Conservation (phyloP, 2,113 vertebrate species). For the Seriola aureovittata region DNA sequence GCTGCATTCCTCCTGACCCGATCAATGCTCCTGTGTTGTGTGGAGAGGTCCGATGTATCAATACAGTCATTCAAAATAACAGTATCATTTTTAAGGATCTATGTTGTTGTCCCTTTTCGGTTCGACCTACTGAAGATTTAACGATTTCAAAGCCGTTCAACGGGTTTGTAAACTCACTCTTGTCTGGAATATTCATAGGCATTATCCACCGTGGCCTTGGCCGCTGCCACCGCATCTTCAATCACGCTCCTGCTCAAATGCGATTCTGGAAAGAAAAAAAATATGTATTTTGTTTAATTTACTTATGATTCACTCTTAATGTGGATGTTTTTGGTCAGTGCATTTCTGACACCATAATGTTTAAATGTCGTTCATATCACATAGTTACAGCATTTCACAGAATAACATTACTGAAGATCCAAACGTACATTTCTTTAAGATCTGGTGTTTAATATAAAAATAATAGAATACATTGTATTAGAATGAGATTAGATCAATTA, state of each 20-base stretch:
- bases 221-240: conserved; percentile 75
- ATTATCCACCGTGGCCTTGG: conserved; percentile 83
- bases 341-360: no score
- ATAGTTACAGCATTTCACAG: no score
- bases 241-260: conserved; percentile 68
- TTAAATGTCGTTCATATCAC: no score
- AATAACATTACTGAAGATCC: neutral
- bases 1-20: conserved; percentile 65
- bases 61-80: neutral
- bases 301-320: no score
- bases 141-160: neutral
- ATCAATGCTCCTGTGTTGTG: conserved; percentile 80
- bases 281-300: neutral
- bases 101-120: no score
- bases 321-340: no score
- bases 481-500: neutral
- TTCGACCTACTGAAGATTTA: neutral
- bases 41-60: neutral
- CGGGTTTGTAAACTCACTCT: conserved; percentile 54
- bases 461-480: neutral
- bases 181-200: conserved; percentile 83
- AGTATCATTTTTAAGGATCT: neutral
- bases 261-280: conserved; percentile 44
- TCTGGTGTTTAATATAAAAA: no score
- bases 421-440: no score